Base-by-base conservation (phyloP, 2,888 invertebrate genomes). In the Calameuta filiformis region DNA sequence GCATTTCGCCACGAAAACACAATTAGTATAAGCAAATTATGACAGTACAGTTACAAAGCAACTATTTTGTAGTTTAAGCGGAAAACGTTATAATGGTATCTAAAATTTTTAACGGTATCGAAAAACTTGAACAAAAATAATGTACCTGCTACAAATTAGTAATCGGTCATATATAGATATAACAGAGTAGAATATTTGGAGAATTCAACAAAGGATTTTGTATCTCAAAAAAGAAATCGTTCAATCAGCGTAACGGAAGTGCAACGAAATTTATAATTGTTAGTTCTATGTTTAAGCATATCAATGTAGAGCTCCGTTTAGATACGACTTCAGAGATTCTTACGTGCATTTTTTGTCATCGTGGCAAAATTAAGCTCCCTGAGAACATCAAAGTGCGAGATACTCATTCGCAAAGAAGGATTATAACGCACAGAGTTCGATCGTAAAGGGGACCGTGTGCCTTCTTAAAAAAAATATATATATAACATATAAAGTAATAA, bases 391-490 rank as follows among this genome's bases (percentile, higher is more conserved):
- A 81, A 82, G 85, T 85, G 87, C 88, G 88, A 86, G 87, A 89
- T 89, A 89, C 85, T 86, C 85, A 85, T 87, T 87, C 85, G 79
- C 77, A 71, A 77, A 83, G 79, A 87, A 85, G 83, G 83, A 89
- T 85, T 89, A 90, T 87, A 84, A 83, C 89, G 89, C 85, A 86
- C 88, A 84, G 89, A 90, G 90, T 91, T 90, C 90, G 81, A 86
- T 85, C 87, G 91, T 91, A 91, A 91, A 91, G 91, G 91, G 91
- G 91, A 91, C 90, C 90, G 91, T 87, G 90, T 91, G 91, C 88
- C 91, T 91, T 91, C 90, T 80, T 82, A 33, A 79, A 79, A 78
- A 79, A 83, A 82, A 83, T 82, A 82, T 81, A 82, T 81, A 83
- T 81, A 79, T 82, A 85, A 81, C 82, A 83, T 84, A 83, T 82